A percentile compares a stretch with the other conserved stretches of the same genome.
These are phyloP conservation scores for Drymodes brunneopygia DNA, from an alignment of 2,113 vertebrate genomes.

Conservation along the genomic window DNA sequence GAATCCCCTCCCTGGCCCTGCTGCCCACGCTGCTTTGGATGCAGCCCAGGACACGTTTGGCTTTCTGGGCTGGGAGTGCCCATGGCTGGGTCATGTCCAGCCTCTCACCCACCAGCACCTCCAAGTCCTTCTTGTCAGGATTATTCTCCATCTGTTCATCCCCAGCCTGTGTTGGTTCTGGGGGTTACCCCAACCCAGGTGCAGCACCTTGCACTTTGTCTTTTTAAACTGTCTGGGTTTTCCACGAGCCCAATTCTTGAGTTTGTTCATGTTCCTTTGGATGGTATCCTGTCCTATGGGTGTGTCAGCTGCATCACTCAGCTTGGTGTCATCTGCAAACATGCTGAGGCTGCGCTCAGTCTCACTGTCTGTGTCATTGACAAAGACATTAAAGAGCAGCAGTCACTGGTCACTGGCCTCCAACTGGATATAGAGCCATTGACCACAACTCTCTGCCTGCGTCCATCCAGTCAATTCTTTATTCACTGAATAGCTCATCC, in stretches of 20 bases:
- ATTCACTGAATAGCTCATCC: background rate
- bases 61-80: background rate
- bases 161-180: rapidly evolving
- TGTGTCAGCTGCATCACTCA: background rate
- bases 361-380: background rate
- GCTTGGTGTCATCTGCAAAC: too few species aligned
- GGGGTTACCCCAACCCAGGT: rapidly evolving
- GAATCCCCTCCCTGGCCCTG: background rate
- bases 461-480: background rate
- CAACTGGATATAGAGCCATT: background rate
- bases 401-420: too few species aligned
- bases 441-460: background rate
- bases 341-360: background rate
- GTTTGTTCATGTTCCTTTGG: background rate
- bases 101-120: rapidly evolving
- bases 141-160: background rate
- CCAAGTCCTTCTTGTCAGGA: rapidly evolving
- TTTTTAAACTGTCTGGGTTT: background rate
- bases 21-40: background rate
- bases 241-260: background rate
- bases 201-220: background rate
- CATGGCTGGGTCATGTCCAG: background rate
- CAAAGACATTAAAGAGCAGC: background rate
- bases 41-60: background rate
- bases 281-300: background rate